Conservation (phyloP, 2,888 invertebrate genomes). For the Drosophila rubida region DNA sequence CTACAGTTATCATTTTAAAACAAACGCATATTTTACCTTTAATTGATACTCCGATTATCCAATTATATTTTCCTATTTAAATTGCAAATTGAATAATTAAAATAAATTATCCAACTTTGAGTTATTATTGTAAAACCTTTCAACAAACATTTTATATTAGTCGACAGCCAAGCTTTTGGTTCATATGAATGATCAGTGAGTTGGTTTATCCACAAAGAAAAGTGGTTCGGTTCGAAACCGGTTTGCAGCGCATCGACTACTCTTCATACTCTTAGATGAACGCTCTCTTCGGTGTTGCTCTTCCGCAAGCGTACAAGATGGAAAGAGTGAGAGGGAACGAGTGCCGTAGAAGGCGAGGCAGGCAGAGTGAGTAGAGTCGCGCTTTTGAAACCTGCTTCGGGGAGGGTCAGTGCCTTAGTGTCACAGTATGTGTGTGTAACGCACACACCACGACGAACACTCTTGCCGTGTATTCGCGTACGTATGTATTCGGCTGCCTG, state of each 20-base stretch:
- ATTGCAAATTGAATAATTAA: not conserved
- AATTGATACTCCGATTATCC: not conserved
- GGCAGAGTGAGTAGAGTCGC: slow-evolving; percentile 28
- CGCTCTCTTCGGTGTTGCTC: slow-evolving; percentile 12
- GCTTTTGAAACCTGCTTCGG: slow-evolving; percentile 52
- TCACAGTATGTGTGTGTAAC: slow-evolving; percentile 6
- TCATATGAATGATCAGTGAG: not conserved
- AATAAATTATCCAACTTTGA: not conserved
- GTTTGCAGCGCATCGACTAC: slow-evolving; percentile 21
- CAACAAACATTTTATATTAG: not conserved
- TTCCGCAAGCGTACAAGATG: not conserved
- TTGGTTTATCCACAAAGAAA: not conserved
- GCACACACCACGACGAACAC: slow-evolving; percentile 21
- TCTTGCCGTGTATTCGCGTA: slow-evolving; percentile 17
- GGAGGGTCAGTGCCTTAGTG: slow-evolving; percentile 52
- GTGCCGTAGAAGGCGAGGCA: not conserved
- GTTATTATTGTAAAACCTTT: not conserved
- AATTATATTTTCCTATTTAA: not conserved
- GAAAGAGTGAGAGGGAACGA: not conserved
- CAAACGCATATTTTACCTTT: not conserved
- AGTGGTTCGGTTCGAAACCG: slow-evolving; percentile 19
- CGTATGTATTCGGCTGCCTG: slow-evolving; percentile 8
- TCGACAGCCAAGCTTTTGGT: not conserved
- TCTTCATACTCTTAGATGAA: slow-evolving; percentile 8
- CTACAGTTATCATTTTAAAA: not conserved